Conservation (phyloP, 2,113 vertebrate genomes). For the Mellivora capensis region DNA sequence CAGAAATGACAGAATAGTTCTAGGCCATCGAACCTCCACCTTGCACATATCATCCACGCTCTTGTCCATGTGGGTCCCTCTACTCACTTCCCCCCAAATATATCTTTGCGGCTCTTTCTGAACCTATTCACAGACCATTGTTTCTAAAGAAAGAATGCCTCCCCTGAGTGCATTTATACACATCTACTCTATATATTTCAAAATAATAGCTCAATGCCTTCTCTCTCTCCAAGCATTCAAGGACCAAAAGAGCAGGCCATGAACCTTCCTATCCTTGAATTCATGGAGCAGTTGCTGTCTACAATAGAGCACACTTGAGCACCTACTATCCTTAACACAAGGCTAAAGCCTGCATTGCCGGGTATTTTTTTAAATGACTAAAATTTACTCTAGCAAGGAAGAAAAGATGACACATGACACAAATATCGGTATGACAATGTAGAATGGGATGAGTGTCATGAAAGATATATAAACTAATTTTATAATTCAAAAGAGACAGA, state of each 20-base stretch:
- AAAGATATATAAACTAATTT: slow-evolving; percentile 50
- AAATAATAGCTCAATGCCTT: background rate
- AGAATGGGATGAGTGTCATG: slow-evolving; percentile 23
- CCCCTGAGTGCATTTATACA: background rate
- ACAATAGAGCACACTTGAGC: background rate
- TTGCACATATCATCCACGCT: background rate
- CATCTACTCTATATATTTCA: background rate
- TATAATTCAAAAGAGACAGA: slow-evolving; percentile 33
- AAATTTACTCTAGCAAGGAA: slow-evolving; percentile 39
- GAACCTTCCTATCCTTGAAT: background rate
- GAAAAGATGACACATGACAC: slow-evolving; percentile 23
- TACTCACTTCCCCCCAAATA: background rate
- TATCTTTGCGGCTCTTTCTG: background rate
- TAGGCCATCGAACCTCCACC: accelerated
- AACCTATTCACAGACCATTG: background rate
- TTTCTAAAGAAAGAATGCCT: background rate
- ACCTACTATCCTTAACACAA: background rate
- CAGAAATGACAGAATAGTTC: background rate
- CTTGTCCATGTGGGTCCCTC: background rate
- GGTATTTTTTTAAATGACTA: slow-evolving; percentile 28
- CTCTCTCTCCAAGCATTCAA: background rate
- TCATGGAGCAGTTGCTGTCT: background rate
- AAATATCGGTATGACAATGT: background rate
- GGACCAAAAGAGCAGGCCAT: background rate
- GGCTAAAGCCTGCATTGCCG: background rate